Conservation (phyloP, 2,113 vertebrate genomes). For the Neodontobutis hainanensis region DNA sequence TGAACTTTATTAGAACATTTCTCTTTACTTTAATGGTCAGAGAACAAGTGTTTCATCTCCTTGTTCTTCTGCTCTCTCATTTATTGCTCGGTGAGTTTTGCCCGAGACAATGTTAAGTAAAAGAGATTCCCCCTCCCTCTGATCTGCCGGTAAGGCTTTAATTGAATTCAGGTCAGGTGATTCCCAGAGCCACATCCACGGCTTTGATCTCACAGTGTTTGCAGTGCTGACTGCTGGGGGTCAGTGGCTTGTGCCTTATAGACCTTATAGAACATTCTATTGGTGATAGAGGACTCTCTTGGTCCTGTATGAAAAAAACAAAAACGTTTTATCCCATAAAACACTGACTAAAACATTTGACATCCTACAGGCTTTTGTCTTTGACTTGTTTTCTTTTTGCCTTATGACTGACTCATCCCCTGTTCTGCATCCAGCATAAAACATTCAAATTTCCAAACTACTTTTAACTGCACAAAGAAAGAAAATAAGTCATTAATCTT, state of each 20-base stretch:
- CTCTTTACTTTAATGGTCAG: too few species aligned
- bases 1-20: too few species aligned
- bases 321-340: constrained; percentile 5
- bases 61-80: constrained; percentile 39
- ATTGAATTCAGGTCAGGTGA: constrained; percentile 82
- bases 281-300: constrained; percentile 9
- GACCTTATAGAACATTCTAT: constrained; percentile 39
- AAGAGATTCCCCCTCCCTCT: constrained; percentile 35
- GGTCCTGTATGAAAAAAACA: constrained; percentile 7
- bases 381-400: neutral
- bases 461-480: too few species aligned
- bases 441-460: too few species aligned
- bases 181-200: constrained; percentile 55
- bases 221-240: constrained; percentile 57
- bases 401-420: constrained; percentile 1
- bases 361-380: neutral
- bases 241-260: constrained; percentile 36
- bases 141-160: constrained; percentile 76
- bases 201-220: constrained; percentile 74
- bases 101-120: constrained; percentile 36
- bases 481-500: too few species aligned
- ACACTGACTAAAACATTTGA: neutral
- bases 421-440: neutral
- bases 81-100: constrained; percentile 36
- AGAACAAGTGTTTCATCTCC: constrained; percentile 30